Evolutionary conservation across 2,888 invertebrate genomes (phyloP), one percentile per base, ranked within the genome.

Genomic region (Ditula angustiorana): DNA sequence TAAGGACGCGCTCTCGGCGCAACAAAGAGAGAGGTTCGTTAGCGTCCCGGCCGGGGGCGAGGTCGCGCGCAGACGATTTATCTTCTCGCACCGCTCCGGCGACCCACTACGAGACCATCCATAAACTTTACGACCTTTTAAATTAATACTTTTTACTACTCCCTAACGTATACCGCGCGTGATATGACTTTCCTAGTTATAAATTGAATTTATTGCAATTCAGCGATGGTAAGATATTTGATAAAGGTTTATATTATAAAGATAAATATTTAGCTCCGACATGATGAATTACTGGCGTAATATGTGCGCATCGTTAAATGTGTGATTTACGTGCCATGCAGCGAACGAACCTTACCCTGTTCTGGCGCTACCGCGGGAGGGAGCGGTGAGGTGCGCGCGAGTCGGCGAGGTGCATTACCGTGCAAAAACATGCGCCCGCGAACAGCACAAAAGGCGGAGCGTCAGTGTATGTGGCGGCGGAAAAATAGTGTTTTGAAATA

Each of bases 21-120:
- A 74, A 86, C 84, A 85, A 88, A 89, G 88, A 86, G 88, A 88
- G 88, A 87, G 88, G 87, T 83, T 86, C 83, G 86, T 87, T 85
- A 83, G 80, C 81, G 80, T 78, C 85, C 83, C 78, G 78, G 81
- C 83, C 78, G 78, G 81, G 86, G 86, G 85, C 88, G 88, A 90
- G 89, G 89, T 87, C 91, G 83, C 81, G 79, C 79, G 75, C 77
- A 76, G 74, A 78, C 80, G 71, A 82, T 88, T 86, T 85, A 87
- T 89, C 85, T 85, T 74, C 74, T 68, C 75, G 74, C 73, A n/a
- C n/a, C n/a, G n/a, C n/a, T 75, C 74, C 77, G 73, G 63, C 77
- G 73, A 63, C 73, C 73, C 73, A 72, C 72, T 72, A 72, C 73
- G 68, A 74, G 72, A 75, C 74, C 72, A 74, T 72, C 71, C 68